Conservation (phyloP, 2,113 vertebrate species). For the Sorex fumeus region DNA sequence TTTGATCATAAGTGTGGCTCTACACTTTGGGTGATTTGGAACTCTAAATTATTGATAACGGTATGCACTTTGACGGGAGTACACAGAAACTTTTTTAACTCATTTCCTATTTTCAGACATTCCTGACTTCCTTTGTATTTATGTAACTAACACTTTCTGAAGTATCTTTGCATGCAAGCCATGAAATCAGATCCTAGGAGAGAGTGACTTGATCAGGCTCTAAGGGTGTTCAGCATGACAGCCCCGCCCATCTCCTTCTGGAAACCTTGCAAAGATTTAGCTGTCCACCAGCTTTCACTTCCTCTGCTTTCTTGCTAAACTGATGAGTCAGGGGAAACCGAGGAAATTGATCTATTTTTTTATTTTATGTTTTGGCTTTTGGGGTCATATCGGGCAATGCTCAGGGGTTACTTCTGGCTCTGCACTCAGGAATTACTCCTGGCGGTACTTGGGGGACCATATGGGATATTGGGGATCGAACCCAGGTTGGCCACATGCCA, state of each 20-base stretch:
- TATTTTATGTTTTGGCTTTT: no score
- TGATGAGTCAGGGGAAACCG: background rate
- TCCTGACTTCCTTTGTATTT: conserved; percentile 15
- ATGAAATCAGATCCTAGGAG: conserved; percentile 3
- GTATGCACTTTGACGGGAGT: background rate
- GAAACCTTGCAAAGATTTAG: background rate
- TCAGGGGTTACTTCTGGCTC: no score
- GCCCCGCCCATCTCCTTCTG: background rate
- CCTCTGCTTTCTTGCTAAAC: background rate
- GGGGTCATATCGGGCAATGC: no score
- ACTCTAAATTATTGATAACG: conserved; percentile 42
- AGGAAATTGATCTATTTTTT: background rate
- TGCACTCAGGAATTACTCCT: no score
- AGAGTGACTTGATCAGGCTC: background rate
- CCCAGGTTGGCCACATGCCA: no score
- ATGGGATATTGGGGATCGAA: no score
- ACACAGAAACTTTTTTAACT: background rate
- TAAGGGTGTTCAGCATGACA: background rate
- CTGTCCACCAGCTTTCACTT: background rate
- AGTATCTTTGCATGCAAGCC: conserved; percentile 7
- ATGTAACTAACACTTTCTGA: background rate
- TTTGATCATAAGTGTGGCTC: background rate
- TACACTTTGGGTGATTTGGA: conserved; percentile 32
- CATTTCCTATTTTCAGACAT: background rate
- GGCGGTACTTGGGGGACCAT: no score